A percentile compares a stretch with the other conserved stretches of the same genome.
phyloP scores from a whole-genome alignment of 2,113 vertebrate genomes.

The Hemiprocne comata region DNA sequence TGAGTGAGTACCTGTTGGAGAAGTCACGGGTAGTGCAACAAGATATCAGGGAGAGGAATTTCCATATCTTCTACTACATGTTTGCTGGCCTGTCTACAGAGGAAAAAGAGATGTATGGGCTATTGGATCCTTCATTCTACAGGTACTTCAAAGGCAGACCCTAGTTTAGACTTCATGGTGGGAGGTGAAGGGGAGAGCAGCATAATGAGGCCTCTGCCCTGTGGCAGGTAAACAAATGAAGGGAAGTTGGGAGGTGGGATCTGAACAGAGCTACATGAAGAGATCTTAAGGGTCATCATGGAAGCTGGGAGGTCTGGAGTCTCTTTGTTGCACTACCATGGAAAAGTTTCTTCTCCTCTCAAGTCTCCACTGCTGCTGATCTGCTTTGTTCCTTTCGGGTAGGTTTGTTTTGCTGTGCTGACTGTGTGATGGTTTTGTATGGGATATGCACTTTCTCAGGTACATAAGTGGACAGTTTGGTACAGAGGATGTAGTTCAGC shows the following conservation, averaged over 20 bases:
- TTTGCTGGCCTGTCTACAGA: slow-evolving; percentile 75
- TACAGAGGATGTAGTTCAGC: slow-evolving; percentile 44
- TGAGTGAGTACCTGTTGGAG: slow-evolving; percentile 81
- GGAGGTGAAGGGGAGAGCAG: not conserved
- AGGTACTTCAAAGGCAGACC: slow-evolving; percentile 58
- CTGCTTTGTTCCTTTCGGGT: not conserved
- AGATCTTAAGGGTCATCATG: not conserved
- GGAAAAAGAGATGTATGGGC: slow-evolving; percentile 78
- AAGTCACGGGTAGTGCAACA: slow-evolving; percentile 82
- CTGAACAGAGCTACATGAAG: not conserved
- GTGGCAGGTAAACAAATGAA: not conserved
- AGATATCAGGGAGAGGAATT: slow-evolving; percentile 78
- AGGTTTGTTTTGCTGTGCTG: not conserved
- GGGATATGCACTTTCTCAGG: slow-evolving; percentile 58
- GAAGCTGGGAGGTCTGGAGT: not conserved
- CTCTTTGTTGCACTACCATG: not conserved
- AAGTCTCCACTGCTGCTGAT: not conserved
- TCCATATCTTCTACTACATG: slow-evolving; percentile 85
- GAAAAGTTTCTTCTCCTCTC: not conserved
- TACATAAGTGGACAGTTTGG: slow-evolving; percentile 74
- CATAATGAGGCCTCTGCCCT: not conserved
- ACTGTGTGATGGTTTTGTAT: not conserved
- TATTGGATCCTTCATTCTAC: slow-evolving; percentile 77
- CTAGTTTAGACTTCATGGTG: not conserved
- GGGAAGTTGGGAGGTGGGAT: not conserved